Evolutionary conservation across 2,113 vertebrate genomes (phyloP).

Genomic region (Ciconia boyciana): DNA sequence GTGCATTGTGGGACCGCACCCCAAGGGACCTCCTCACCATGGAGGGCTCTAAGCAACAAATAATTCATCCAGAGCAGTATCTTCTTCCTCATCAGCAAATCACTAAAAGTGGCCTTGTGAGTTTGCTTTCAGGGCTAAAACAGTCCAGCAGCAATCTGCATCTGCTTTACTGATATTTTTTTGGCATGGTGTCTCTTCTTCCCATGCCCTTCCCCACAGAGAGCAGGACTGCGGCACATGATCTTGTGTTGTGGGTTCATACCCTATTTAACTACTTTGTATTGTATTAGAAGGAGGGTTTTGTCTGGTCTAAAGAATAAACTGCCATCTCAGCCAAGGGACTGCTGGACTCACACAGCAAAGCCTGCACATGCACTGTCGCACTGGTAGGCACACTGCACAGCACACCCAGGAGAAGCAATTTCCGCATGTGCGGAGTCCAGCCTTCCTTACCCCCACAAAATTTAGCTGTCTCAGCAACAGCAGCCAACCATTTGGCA

Average conservation of each 20-base stretch:
- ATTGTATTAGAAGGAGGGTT: background rate
- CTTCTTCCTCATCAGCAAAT: background rate
- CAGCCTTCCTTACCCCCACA: background rate
- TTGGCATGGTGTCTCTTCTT: background rate
- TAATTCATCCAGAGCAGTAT: background rate
- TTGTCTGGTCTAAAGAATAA: background rate
- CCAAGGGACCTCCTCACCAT: background rate
- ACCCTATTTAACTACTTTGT: background rate
- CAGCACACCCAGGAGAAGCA: background rate
- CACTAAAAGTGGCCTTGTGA: background rate
- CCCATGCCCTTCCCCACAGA: background rate
- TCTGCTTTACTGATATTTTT: background rate
- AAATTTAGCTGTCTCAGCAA: background rate
- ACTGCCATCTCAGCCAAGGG: background rate
- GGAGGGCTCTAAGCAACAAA: background rate
- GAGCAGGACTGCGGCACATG: background rate
- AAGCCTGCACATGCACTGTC: rapidly evolving
- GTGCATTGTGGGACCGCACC: rapidly evolving
- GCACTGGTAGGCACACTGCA: rapidly evolving
- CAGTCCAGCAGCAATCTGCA: background rate
- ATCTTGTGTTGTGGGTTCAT: background rate
- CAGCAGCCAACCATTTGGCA: background rate
- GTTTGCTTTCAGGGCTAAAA: background rate
- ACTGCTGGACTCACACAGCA: background rate
- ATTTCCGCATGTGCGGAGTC: rapidly evolving